Evolutionary conservation across 2,113 vertebrate genomes (phyloP).

Genomic region (Nothoprocta pentlandii): DNA sequence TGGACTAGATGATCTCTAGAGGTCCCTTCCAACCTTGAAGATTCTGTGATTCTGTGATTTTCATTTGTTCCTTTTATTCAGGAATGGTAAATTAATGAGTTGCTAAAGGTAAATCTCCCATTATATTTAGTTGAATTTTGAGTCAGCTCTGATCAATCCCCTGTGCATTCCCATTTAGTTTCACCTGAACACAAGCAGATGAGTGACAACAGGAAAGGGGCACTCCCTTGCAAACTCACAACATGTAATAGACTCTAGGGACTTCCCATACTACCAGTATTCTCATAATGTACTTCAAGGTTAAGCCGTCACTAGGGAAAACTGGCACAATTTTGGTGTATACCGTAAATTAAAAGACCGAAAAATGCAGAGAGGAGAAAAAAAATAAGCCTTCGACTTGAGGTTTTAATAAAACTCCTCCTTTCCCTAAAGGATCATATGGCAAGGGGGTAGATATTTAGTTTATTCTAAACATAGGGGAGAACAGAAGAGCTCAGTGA

Average conservation of each 20-base stretch:
- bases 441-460: not conserved
- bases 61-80: not conserved
- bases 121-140: not conserved
- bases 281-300: not conserved
- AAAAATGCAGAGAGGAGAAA: not conserved
- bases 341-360: not conserved
- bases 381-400: not conserved
- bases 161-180: not conserved
- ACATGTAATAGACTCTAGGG: not conserved
- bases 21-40: too few species aligned
- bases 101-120: not conserved
- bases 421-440: not conserved
- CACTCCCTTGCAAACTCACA: not conserved
- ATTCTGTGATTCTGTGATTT: too few species aligned
- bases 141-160: accelerated
- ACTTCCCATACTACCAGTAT: not conserved
- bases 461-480: not conserved
- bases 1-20: too few species aligned
- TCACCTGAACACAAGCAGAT: not conserved
- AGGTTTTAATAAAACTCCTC: not conserved
- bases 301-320: not conserved
- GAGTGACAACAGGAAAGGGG: not conserved
- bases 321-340: not conserved
- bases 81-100: not conserved
- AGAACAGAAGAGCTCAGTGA: not conserved